These are phyloP conservation scores for Calypte anna DNA, from an alignment of 2,113 vertebrate species.

Conservation along the genomic window DNA sequence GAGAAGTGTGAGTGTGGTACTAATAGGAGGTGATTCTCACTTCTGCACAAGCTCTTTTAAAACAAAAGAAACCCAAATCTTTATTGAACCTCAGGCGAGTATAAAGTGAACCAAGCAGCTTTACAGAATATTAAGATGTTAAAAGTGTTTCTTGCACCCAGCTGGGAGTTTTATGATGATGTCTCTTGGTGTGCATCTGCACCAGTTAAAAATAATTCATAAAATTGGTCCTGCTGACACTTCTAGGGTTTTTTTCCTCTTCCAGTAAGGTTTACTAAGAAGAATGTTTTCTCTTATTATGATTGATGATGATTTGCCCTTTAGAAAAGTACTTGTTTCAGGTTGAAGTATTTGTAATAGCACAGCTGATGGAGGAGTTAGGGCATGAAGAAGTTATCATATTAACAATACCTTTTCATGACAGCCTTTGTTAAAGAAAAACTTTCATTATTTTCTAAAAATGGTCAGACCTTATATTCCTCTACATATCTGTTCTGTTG, in stretches of 20 bases:
- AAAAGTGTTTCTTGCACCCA: neutral
- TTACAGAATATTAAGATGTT: neutral
- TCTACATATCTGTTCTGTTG: neutral
- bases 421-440: neutral
- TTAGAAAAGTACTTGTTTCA: neutral
- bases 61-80: neutral
- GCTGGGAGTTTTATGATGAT: neutral
- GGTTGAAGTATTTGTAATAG: neutral
- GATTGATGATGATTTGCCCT: neutral
- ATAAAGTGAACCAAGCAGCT: neutral
- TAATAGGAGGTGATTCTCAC: rapidly evolving
- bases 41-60: neutral
- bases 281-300: neutral
- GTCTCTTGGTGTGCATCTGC: neutral
- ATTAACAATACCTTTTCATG: neutral
- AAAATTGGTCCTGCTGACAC: neutral
- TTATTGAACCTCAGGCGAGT: neutral
- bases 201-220: neutral
- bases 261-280: neutral
- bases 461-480: neutral
- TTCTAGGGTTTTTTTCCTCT: neutral
- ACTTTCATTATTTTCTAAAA: neutral
- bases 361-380: neutral
- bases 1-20: neutral
- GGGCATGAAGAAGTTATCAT: neutral